These are phyloP conservation scores for Carcina quercana DNA, from an alignment of 2,888 invertebrate species.

Conservation along the genomic window DNA sequence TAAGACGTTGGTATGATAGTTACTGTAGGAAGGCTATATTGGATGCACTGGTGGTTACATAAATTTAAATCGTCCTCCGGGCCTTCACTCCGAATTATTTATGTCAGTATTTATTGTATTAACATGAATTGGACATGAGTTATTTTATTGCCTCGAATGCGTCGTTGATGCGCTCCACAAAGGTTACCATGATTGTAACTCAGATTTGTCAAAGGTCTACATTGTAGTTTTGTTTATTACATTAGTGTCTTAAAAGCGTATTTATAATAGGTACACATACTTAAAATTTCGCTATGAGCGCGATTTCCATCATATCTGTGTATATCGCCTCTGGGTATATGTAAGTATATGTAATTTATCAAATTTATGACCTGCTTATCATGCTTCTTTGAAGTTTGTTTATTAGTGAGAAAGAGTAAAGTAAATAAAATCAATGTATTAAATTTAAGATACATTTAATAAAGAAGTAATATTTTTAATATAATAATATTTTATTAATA, in stretches of 20 bases:
- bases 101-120: conserved; percentile 72
- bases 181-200: conserved; percentile 67
- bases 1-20: conserved; percentile 27
- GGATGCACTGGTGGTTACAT: conserved; percentile 39
- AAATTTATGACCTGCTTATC: too few relatives aligned
- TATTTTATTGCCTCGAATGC: conserved; percentile 68
- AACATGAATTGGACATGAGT: conserved; percentile 74
- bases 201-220: conserved; percentile 69
- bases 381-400: too few relatives aligned
- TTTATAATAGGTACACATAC: too few relatives aligned
- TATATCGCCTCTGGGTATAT: too few relatives aligned
- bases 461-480: too few relatives aligned
- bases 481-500: too few relatives aligned
- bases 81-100: conserved; percentile 58
- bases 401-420: too few relatives aligned
- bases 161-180: conserved; percentile 56
- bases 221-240: conserved; percentile 51
- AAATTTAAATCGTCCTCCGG: conserved; percentile 66
- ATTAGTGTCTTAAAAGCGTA: conserved; percentile 4
- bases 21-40: conserved; percentile 46
- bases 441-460: too few relatives aligned
- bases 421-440: too few relatives aligned
- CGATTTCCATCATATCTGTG: too few relatives aligned
- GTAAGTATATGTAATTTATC: too few relatives aligned
- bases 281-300: too few relatives aligned